Evolutionary conservation across 2,888 invertebrate species (phyloP), one percentile per base, ranked within the genome.

Genomic region (Mimachlamys varia): DNA sequence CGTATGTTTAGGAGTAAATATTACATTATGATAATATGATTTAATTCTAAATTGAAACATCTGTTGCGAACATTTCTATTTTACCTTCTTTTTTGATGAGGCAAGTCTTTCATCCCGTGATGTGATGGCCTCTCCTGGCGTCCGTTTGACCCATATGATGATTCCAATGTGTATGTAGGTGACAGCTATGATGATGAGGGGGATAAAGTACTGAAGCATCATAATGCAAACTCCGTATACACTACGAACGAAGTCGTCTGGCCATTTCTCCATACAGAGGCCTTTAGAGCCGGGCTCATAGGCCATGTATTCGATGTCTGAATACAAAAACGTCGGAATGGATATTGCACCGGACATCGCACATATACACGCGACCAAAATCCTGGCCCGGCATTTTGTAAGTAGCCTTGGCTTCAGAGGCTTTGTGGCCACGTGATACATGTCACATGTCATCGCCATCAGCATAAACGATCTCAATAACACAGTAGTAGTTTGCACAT

Each of bases 401-500:
- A 98, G 98, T 27, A 76, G 76, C 55, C 98, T 97, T 0, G 98
- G 98, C 93, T 98, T 97, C 90, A 99, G 96, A 0, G 99, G 99
- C 97, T 98, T 98, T 98, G 98, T 98, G 91, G 99, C 98, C 89
- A 98, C 98, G 96, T 98, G 98, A 96, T 98, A 99, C 27, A 99
- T 98, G 97, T 99, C 99, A 90, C 98, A 97, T 93, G 98, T 98
- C 96, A 99, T 98, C 62, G 98, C 98, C 38, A 99, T 98, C 95
- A 99, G 96, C 0, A 99, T 99, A 96, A 99, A 99, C 5, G 99
- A 98, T 95, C 98, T 98, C 91, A 99, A 98, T 91, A 97, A 95
- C n/a, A 97, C 97, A 0, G 96, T 95, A 49, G 96, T 96, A 0
- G 95, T 97, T 96, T 98, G 98, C 0, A 98, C 98, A 96, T 98